Evolutionary conservation across 1,140 invertebrate genomes (phyloP).

Genomic region (Drosophila pectinifera): DNA sequence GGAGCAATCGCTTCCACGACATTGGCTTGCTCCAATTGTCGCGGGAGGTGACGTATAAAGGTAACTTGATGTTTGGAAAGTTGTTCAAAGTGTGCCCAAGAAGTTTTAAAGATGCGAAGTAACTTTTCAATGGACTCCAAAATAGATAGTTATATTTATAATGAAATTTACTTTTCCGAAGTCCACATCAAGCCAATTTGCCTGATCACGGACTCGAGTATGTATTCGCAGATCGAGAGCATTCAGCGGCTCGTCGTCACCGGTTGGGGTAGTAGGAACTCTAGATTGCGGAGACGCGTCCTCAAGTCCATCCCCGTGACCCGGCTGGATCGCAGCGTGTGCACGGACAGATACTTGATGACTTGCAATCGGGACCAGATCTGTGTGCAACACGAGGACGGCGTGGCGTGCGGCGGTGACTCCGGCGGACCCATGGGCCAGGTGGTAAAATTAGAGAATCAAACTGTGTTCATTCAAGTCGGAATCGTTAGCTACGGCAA

Average conservation of each 20-base stretch:
- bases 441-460: background rate
- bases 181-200: constrained; percentile 28
- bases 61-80: background rate
- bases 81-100: background rate
- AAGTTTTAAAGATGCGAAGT: too few relatives aligned
- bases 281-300: background rate
- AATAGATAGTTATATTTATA: background rate
- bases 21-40: constrained; percentile 9
- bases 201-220: constrained; percentile 1
- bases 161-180: background rate
- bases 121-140: too few relatives aligned
- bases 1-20: constrained; percentile 1
- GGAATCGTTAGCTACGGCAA: constrained; percentile 33
- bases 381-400: constrained; percentile 12
- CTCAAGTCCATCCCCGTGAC: constrained; percentile 5
- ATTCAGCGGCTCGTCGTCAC: constrained; percentile 6
- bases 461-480: constrained; percentile 4
- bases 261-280: constrained; percentile 24
- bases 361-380: constrained; percentile 4
- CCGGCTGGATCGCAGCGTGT: background rate
- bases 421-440: constrained; percentile 33
- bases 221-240: background rate
- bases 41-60: background rate
- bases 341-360: constrained; percentile 5
- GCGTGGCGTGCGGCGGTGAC: constrained; percentile 9